These are phyloP conservation scores for Callorhinus ursinus DNA, from an alignment of 2,113 vertebrate species.

Conservation along the genomic window DNA sequence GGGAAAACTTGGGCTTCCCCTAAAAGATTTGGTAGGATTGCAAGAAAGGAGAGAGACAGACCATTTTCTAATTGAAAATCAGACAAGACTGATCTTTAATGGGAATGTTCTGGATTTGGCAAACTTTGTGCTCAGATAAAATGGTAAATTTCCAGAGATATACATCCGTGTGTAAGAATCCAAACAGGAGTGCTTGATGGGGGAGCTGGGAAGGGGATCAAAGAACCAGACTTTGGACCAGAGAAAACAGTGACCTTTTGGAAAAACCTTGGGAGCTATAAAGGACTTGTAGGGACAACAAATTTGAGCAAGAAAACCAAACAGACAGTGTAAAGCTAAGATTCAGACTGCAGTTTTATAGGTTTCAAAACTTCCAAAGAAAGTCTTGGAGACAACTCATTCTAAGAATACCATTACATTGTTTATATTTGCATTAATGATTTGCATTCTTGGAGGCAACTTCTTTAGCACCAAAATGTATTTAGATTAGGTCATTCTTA, in stretches of 20 bases:
- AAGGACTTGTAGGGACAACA: neutral
- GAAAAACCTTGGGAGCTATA: neutral
- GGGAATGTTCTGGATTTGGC: slow-evolving; percentile 4
- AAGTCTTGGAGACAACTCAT: slow-evolving; percentile 7
- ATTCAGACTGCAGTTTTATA: slow-evolving; percentile 27
- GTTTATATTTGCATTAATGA: slow-evolving; percentile 38
- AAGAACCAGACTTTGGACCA: neutral
- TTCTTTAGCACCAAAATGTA: slow-evolving; percentile 39
- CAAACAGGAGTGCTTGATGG: neutral
- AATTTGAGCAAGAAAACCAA: neutral
- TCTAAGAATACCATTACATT: neutral
- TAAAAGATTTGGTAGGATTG: slow-evolving; percentile 32
- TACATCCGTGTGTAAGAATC: neutral
- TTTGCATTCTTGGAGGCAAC: neutral
- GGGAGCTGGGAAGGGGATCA: neutral
- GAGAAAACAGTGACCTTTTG: slow-evolving; percentile 14
- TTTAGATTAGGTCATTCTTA: slow-evolving; percentile 36
- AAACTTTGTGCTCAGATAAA: slow-evolving; percentile 31
- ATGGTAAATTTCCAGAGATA: slow-evolving; percentile 1
- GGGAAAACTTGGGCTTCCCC: neutral
- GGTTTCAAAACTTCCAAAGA: neutral
- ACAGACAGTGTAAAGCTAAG: neutral
- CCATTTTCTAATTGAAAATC: neutral
- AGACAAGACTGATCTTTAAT: slow-evolving; percentile 41
- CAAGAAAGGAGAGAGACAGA: slow-evolving; percentile 35